phyloP scores from a whole-genome alignment of 2,888 invertebrate genomes.

The Metellina segmentata region DNA sequence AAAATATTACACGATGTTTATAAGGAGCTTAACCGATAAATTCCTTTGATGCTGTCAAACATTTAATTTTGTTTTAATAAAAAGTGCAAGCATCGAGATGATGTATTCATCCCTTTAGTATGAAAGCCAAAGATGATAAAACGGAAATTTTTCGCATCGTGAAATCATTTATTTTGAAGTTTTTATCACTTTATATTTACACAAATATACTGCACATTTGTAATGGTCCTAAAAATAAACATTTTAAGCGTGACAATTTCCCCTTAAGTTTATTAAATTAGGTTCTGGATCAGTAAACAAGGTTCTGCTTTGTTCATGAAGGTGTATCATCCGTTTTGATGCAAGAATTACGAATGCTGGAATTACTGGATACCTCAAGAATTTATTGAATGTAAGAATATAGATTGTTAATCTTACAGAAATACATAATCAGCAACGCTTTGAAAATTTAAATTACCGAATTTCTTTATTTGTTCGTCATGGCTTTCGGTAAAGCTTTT shows the following conservation, averaged over 20 bases:
- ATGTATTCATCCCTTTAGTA: neutral
- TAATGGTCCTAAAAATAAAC: neutral
- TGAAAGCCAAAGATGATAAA: neutral
- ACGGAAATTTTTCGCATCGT: neutral
- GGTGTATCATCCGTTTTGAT: neutral
- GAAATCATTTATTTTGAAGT: neutral
- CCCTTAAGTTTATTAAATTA: neutral
- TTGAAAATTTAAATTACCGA: no score
- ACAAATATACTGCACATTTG: neutral
- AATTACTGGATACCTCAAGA: neutral
- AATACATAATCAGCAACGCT: no score
- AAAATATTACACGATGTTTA: neutral
- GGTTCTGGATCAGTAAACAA: neutral
- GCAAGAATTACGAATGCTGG: neutral
- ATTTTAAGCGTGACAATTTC: neutral
- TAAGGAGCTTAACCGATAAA: neutral
- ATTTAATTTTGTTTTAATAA: neutral
- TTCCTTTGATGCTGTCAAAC: neutral
- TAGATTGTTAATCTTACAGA: no score
- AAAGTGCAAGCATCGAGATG: neutral
- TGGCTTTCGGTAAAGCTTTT: no score
- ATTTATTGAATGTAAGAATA: neutral
- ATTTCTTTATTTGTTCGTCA: no score
- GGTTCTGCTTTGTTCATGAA: neutral
- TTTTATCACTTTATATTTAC: neutral